Evolutionary conservation across 2,113 vertebrate species (phyloP), one percentile per base, ranked within the genome.

Genomic region (Pogonocichla stellata): DNA sequence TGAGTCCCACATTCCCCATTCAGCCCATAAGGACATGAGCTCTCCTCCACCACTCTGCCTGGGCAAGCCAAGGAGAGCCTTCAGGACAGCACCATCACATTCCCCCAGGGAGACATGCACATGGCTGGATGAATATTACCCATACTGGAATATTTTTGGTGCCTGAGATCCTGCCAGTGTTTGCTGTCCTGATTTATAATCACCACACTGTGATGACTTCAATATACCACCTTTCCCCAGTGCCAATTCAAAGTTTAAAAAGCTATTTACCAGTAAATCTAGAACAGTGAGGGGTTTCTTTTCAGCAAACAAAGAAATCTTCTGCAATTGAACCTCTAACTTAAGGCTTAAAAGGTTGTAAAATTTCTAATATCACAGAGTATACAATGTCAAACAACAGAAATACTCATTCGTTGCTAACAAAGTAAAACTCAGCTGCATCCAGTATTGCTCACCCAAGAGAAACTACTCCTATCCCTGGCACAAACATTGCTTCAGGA

Each of bases 1-100:
- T 19, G 4, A 28, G 7, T 45, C 19, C 28, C 28, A 65, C 1
- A 0, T 47, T 79, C 29, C 19, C 33, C 1, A 0, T 23, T 47
- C 14, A n/a, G 61, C 8, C 57, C 34, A 6, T 12, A 23, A 47
- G 19, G 26, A 64, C 1, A 0, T 5, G 40, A 69, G 28, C 13
- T 83, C 64, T 73, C 28, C 53, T 69, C 72, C 29, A 15, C n/a
- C 31, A 8, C 36, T 50, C 62, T 42, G 31, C 22, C 28, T 6
- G 7, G 54, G 5, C 1, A 3, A 90, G 50, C 16, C 54, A 51
- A 69, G n/a, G 24, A 40, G 16, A 72, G 6, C 8, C 4, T 7
- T 40, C 71, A 53, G 58, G 22, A 75, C 17, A 47, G 48, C 48
- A 72, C 4, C 36, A 31, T 6, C 42, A 23, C 50, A 9, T 58